These are phyloP conservation scores for Allobates femoralis DNA, from an alignment of 2,797 vertebrate genomes.

Conservation along the genomic window DNA sequence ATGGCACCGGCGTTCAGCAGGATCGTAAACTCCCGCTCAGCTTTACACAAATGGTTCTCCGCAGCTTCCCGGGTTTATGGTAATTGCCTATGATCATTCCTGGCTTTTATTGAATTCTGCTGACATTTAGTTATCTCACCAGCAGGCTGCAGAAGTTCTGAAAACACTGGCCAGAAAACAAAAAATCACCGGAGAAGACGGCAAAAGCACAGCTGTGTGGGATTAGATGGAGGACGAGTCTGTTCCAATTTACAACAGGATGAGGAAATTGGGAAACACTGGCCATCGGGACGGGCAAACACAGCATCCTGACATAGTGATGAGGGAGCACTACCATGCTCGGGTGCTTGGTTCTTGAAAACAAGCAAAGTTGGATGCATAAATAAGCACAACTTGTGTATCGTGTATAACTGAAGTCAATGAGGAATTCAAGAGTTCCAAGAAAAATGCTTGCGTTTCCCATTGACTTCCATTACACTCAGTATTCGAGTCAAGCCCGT, in stretches of 20 bases:
- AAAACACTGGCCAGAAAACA: slow-evolving; percentile 16
- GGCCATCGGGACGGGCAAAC: too few species aligned
- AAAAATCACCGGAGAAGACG: slow-evolving; percentile 41
- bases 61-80: slow-evolving; percentile 22
- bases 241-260: slow-evolving; percentile 37
- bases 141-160: slow-evolving; percentile 38
- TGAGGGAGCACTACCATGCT: too few species aligned
- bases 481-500: too few species aligned
- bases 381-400: too few species aligned
- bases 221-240: slow-evolving; percentile 41
- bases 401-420: too few species aligned
- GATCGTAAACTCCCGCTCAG: background rate
- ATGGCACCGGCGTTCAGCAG: background rate
- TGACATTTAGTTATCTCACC: slow-evolving; percentile 58
- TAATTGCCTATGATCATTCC: slow-evolving; percentile 38
- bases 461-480: too few species aligned
- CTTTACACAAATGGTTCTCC: slow-evolving; percentile 1
- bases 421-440: too few species aligned
- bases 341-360: too few species aligned
- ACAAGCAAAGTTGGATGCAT: too few species aligned
- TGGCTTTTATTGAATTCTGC: slow-evolving; percentile 44
- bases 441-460: too few species aligned
- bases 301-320: too few species aligned
- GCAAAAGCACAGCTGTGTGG: slow-evolving; percentile 38
- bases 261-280: background rate